These are phyloP conservation scores for Ageneiosus marmoratus DNA, from an alignment of 2,113 vertebrate genomes.

Conservation along the genomic window DNA sequence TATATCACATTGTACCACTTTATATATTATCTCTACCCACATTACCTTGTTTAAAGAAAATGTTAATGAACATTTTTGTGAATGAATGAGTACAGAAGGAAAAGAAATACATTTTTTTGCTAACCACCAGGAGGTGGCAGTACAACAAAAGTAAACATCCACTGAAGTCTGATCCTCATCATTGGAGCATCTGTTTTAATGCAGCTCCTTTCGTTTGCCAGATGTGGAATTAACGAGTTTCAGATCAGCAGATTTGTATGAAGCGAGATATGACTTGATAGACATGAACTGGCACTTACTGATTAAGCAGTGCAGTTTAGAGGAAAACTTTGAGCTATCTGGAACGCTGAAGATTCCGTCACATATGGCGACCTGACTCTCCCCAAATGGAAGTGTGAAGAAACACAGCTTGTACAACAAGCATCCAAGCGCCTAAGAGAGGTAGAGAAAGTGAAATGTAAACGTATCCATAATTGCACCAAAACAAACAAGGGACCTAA, in stretches of 20 bases:
- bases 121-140: slow-evolving; percentile 60
- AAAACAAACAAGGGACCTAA: background rate
- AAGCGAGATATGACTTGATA: background rate
- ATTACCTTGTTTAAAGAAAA: background rate
- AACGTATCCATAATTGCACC: slow-evolving; percentile 6
- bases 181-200: background rate
- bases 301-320: slow-evolving; percentile 88
- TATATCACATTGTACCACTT: background rate
- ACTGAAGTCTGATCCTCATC: background rate
- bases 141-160: slow-evolving; percentile 34
- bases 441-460: slow-evolving; percentile 23
- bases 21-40: background rate
- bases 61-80: background rate
- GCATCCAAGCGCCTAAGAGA: slow-evolving; percentile 90
- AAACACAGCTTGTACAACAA: slow-evolving; percentile 99
- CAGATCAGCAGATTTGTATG: background rate
- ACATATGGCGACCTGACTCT: slow-evolving; percentile 98
- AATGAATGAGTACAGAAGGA: background rate
- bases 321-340: slow-evolving; percentile 90
- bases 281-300: slow-evolving; percentile 77
- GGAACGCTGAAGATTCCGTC: slow-evolving; percentile 94
- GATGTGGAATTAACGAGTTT: background rate
- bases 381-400: slow-evolving; percentile 96
- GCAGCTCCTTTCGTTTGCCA: background rate
- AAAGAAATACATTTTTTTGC: background rate